Evolutionary conservation across 2,113 vertebrate species (phyloP).

Genomic region (Dromiciops gliroides): DNA sequence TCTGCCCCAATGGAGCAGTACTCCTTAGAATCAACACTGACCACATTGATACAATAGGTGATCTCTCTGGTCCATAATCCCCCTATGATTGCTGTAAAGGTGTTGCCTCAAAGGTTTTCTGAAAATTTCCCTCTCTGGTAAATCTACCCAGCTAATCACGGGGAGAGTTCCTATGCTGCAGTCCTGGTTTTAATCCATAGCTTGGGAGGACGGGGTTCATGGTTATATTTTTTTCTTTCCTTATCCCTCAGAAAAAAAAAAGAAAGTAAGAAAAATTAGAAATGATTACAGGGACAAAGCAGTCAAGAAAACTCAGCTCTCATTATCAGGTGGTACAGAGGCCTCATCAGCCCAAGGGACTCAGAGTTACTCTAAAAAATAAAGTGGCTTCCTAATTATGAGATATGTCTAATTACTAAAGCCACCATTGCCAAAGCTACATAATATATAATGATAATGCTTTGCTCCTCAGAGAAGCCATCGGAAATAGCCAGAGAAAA

Average conservation of each 20-base stretch:
- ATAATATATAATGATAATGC: not conserved
- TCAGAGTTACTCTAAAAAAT: constrained; percentile 57
- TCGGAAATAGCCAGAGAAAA: not conserved
- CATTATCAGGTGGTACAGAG: not conserved
- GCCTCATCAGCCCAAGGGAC: not conserved
- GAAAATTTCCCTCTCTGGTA: not conserved
- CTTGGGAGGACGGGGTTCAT: not conserved
- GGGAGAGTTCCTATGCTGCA: not conserved
- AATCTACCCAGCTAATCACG: not conserved
- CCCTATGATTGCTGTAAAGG: constrained; percentile 1
- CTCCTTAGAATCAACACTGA: constrained; percentile 38
- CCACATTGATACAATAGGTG: not conserved
- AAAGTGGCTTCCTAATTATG: not conserved
- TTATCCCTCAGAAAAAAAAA: constrained; percentile 19
- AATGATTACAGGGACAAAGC: constrained; percentile 36
- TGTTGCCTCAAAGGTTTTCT: not conserved
- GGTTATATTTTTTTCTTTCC: not conserved
- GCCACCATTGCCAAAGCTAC: not conserved
- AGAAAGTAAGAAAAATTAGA: constrained; percentile 22
- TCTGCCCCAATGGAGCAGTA: not conserved
- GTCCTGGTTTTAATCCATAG: constrained; percentile 2
- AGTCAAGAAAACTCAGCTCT: constrained; percentile 31
- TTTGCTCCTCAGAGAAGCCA: not conserved
- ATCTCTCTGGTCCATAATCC: not conserved
- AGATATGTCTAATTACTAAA: not conserved